Evolutionary conservation across 2,797 vertebrate species (phyloP), one percentile per base, ranked within the genome.

Genomic region (Todus mexicanus): DNA sequence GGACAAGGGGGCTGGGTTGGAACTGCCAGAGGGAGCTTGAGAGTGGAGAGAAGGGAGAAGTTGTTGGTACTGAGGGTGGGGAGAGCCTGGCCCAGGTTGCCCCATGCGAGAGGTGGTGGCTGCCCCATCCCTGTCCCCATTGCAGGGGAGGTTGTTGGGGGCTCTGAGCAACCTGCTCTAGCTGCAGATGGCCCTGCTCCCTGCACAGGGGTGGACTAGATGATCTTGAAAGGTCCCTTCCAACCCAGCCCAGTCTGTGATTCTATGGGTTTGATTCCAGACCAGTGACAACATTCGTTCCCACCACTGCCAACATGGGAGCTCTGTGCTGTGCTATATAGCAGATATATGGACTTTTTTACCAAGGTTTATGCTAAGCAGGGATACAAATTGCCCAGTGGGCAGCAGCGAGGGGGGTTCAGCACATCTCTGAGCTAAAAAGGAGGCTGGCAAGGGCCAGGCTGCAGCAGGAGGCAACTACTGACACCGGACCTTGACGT

Each of bases 271-370:
- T 54, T 20, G 31, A 64, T 45, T 43, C 42, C 80, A 75, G 76
- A 51, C 48, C 4, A 3, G 29, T 11, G 5, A 82, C 57, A 80
- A 16, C 29, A 10, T 87, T 94, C 15, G 17, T 77, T 84, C 33
- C 19, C 64, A 9, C 0, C 2, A 0, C 12, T n/a, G 14, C 45
- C 69, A 33, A 16, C 53, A 37, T 1, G 1, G 43, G 61, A 82
- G 10, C 29, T 81, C 29, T 45, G 63, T 26, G 22, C 47, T 65
- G 31, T 43, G 33, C 76, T 61, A 0, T 61, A 16, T 1, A 53
- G 38, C 47, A 15, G 7, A 37, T 29, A 16, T 7, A 63, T 22
- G 53, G 60, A 15, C 15, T 76, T 63, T 20, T 83, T 56, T 50
- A 27, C 15, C 21, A 17, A 51, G 23, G 4, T 63, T 86, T 74